Percentiles rank a stretch among this genome's conserved stretches.
Evolutionary conservation across 2,113 vertebrate species (phyloP).

Genomic region (Proterorhinus semilunaris): DNA sequence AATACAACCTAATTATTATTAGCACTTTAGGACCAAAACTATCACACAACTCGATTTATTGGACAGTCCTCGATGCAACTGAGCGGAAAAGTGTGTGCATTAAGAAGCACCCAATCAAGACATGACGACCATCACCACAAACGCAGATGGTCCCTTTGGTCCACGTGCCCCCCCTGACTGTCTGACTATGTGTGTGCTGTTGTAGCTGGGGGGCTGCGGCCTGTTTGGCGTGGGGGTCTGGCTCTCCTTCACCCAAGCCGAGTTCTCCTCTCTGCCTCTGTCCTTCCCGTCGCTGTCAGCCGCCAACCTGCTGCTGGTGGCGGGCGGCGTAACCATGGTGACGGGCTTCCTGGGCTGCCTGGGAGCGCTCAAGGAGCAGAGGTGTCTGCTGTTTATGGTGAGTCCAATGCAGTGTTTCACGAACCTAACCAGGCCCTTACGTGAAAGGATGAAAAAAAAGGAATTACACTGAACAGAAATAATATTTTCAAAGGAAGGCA

Average conservation of each 20-base stretch:
- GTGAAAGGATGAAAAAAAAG: no score
- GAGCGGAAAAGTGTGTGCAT: no score
- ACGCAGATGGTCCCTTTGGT: background rate
- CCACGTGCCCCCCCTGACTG: background rate
- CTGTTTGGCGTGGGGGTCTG: slow-evolving; percentile 84
- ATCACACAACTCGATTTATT: no score
- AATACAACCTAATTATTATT: no score
- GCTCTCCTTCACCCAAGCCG: slow-evolving; percentile 82
- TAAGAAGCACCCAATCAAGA: no score
- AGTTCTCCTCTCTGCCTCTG: slow-evolving; percentile 82
- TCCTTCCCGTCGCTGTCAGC: slow-evolving; percentile 84
- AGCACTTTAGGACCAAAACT: no score
- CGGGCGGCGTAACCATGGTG: slow-evolving; percentile 83
- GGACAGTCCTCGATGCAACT: no score
- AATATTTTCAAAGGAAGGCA: no score
- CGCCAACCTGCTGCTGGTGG: slow-evolving; percentile 81
- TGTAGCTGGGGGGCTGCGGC: slow-evolving; percentile 83
- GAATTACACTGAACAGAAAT: no score
- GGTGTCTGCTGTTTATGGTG: slow-evolving; percentile 81
- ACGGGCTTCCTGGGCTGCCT: slow-evolving; percentile 86
- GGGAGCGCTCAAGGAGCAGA: slow-evolving; percentile 83
- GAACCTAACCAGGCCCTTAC: no score
- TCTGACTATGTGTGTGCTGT: background rate
- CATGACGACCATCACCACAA: no score
- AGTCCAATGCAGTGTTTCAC: slow-evolving; percentile 23